Evolutionary conservation across 2,888 invertebrate genomes (phyloP).

Genomic region (Graphium colonna): DNA sequence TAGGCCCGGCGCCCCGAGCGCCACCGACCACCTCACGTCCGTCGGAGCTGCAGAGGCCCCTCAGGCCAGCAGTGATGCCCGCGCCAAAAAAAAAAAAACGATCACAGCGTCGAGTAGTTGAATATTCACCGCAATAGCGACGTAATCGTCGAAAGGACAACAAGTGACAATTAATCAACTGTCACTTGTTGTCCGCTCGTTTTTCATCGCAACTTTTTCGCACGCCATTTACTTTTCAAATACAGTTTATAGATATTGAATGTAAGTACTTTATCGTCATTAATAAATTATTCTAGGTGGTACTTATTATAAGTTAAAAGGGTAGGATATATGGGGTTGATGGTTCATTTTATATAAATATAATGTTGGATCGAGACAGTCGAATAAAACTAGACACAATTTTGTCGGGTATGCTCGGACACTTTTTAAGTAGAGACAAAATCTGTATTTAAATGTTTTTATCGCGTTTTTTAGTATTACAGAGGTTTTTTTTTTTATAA

Average conservation of each 20-base stretch:
- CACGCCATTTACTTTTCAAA: neutral
- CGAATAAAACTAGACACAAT: neutral
- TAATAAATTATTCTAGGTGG: neutral
- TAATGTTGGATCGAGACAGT: neutral
- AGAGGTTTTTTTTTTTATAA: neutral
- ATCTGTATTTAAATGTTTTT: neutral
- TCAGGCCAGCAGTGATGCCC: too few relatives aligned
- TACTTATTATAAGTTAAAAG: neutral
- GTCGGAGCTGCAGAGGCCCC: too few relatives aligned
- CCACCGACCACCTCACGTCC: too few relatives aligned
- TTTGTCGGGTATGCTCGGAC: neutral
- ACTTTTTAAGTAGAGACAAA: neutral
- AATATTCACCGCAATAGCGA: neutral
- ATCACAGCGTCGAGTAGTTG: neutral
- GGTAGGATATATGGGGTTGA: neutral
- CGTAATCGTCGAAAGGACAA: too few relatives aligned
- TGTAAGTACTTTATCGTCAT: neutral
- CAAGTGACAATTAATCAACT: too few relatives aligned
- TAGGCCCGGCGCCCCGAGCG: too few relatives aligned
- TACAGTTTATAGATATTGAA: neutral
- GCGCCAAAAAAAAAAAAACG: too few relatives aligned
- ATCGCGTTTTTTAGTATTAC: neutral
- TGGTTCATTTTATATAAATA: neutral
- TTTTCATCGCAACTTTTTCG: neutral
- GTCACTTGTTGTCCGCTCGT: too few relatives aligned